Conservation (phyloP, 2,888 invertebrate species). For the Orthosia gracilis region DNA sequence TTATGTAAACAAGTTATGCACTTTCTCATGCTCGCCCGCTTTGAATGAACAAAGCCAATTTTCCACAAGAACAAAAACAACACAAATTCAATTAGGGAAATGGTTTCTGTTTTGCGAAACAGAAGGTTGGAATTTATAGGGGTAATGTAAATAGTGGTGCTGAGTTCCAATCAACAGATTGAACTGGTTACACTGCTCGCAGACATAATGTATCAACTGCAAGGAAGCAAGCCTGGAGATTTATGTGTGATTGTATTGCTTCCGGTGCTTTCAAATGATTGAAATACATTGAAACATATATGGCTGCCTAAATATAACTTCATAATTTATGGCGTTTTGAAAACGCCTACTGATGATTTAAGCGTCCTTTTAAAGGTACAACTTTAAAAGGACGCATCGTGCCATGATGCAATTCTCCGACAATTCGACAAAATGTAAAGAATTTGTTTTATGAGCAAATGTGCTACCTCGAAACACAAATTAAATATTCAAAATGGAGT, state of each 20-base stretch:
- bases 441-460: slow-evolving; percentile 21
- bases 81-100: slow-evolving; percentile 89
- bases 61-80: slow-evolving; percentile 87
- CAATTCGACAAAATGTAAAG: slow-evolving; percentile 17
- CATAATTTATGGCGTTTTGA: slow-evolving; percentile 31
- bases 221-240: slow-evolving; percentile 60
- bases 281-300: slow-evolving; percentile 57
- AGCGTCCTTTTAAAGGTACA: too few relatives aligned
- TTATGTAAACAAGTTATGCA: slow-evolving; percentile 79
- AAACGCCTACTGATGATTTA: slow-evolving; percentile 13
- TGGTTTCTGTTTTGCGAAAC: slow-evolving; percentile 82
- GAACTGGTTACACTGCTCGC: slow-evolving; percentile 65
- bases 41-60: slow-evolving; percentile 87
- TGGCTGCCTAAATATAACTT: slow-evolving; percentile 33
- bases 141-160: slow-evolving; percentile 80
- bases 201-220: slow-evolving; percentile 68
- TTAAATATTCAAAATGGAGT: slow-evolving; percentile 36
- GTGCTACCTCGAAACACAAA: slow-evolving; percentile 19
- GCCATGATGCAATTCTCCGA: not conserved
- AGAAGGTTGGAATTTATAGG: slow-evolving; percentile 82
- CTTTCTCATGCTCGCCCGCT: slow-evolving; percentile 85
- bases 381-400: not conserved
- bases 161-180: slow-evolving; percentile 83
- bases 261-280: slow-evolving; percentile 65
- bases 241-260: slow-evolving; percentile 64